Base-by-base conservation (phyloP, 2,797 vertebrate genomes). In the Manis crassicaudata region DNA sequence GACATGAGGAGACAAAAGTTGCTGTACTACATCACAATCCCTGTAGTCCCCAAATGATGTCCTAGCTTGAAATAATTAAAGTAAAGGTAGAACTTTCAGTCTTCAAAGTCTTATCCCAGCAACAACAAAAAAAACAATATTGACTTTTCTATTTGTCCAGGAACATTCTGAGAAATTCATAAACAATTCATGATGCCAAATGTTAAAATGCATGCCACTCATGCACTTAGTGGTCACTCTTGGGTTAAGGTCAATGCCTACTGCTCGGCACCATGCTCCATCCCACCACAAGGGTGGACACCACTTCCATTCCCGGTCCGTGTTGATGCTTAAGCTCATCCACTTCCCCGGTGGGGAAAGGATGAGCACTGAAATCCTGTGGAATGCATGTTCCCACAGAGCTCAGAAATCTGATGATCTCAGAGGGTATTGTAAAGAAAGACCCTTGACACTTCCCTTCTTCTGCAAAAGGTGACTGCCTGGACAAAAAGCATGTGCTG, bases 351-450 rank as follows among this genome's bases (percentile, higher is more conserved):
- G 91, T 83, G 0, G 92, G 96, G 96, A 94, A 97, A 96, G 92
- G 86, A 97, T 82, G 96, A 97, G 95, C 96, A 97, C 96, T 96
- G 97, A 81, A 95, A 94, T 93, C 95, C 89, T 0, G 54, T 79
- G 84, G 98, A 97, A 96, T 96, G 96, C 92, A 92, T 90, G 96
- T 98, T 98, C 98, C 97, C 98, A 98, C 96, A 97, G 97, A 97
- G 93, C 96, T 96, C 97, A 97, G 97, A 96, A 98, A 98, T 77
- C 16, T 75, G 96, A 98, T 98, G 98, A 98, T 93, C 98, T 98
- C 98, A 98, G 96, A 98, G 94, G 97, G 98, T 95, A 96, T 52
- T 96, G 91, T 96, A 95, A 98, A 98, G 97, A 95, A 92, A 98
- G 97, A 94, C 79, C 97, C 98, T 90, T 93, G 97, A 98, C 98